Evolutionary conservation across 1,140 invertebrate species (phyloP), one percentile per base, ranked within the genome.

Genomic region (Mizuhopecten yessoensis): DNA sequence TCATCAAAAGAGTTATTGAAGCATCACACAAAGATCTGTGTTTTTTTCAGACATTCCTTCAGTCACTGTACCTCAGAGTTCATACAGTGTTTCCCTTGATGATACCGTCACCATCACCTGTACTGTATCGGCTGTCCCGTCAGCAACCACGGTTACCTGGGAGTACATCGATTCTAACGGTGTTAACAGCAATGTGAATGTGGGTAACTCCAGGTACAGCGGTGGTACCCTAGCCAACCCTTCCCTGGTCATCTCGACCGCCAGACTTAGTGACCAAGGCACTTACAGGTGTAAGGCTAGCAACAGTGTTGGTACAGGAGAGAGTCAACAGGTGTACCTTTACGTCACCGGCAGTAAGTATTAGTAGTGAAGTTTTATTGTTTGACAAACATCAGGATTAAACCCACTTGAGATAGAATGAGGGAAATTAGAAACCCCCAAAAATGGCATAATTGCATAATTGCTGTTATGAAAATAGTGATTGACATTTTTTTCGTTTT

Each of bases 281-380:
- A 90, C 87, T 3, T 92, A 92, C 34, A 86, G 42, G n/a, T 92
- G 91, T 87, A 89, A 45, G 33, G 91, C 89, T 11, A 34, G 20
- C 7, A 92, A 92, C 42, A 89, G 87, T 89, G 57, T 92, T 0
- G 91, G 91, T 29, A 88, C 33, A 0, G 89, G 91, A 36, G 39
- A 89, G 13, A 90, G 89, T 49, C 45, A 42, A n/a, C 34, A 45
- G 15, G 87, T 90, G 17, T 29, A 17, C 2, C 34, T 92, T 15
- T 87, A 86, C 89, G 88, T 92, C 7, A 33, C 34, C 20, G 75
- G 87, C 34, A 91, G 90, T 91, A 91, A 86, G 90, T 91, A 33
- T 36, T 45, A 20, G 13, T 13, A 39, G 13, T 13, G 13, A 39
- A 13, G 5, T 39, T 39, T 39, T 39, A n/a, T n/a, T n/a, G n/a